Evolutionary conservation across 2,113 vertebrate genomes (phyloP).

Genomic region (Eulacestoma nigropectus): DNA sequence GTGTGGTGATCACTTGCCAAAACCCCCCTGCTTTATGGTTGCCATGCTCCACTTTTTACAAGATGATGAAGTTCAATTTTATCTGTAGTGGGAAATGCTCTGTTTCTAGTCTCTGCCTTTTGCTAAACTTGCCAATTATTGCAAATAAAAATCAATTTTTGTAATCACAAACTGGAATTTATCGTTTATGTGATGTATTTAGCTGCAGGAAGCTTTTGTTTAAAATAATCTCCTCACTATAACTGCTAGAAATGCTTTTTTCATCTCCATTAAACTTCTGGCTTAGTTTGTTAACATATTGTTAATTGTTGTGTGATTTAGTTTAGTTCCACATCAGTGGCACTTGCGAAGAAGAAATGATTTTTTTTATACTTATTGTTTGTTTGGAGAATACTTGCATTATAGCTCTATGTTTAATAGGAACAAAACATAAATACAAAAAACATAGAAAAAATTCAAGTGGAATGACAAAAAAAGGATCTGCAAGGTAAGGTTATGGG

Average conservation of each 20-base stretch:
- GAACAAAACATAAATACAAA: not conserved
- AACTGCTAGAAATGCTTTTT: not conserved
- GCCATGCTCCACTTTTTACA: not conserved
- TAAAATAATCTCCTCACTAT: not conserved
- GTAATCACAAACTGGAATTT: not conserved
- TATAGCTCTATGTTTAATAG: not conserved
- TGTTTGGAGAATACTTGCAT: not conserved
- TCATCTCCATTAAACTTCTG: constrained; percentile 6
- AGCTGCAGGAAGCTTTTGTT: constrained; percentile 16
- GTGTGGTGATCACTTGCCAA: not conserved
- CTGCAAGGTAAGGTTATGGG: not conserved
- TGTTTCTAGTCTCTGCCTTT: not conserved
- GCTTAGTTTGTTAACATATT: constrained; percentile 33
- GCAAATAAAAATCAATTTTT: not conserved
- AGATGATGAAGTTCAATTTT: not conserved
- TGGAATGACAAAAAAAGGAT: not conserved
- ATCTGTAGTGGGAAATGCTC: not conserved
- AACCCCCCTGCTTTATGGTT: not conserved
- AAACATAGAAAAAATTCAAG: not conserved
- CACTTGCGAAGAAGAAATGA: not conserved
- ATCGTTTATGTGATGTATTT: not conserved
- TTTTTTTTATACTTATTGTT: not conserved
- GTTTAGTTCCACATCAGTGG: not conserved
- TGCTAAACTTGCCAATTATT: not conserved
- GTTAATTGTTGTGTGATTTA: constrained; percentile 42